Percentiles rank a stretch among this genome's conserved stretches.
Evolutionary conservation across 1,140 invertebrate genomes (phyloP).

Genomic region (Pseudomyrmex cubaensis): DNA sequence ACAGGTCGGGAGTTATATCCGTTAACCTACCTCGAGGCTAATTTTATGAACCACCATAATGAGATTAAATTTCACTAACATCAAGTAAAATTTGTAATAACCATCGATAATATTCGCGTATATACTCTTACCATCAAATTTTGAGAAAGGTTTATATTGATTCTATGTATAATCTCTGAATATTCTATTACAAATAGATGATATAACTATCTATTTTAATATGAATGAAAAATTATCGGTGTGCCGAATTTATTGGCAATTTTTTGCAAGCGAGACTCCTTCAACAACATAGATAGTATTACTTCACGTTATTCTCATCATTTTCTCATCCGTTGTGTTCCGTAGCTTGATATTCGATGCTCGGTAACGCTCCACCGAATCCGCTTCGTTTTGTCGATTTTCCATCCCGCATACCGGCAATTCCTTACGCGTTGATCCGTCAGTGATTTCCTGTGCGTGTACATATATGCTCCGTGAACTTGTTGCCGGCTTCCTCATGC

Average conservation of each 20-base stretch:
- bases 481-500: constrained; percentile 49
- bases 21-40: background rate
- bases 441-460: constrained; percentile 23
- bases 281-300: background rate
- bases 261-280: background rate
- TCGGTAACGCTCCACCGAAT: background rate
- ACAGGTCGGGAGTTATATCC: background rate
- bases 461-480: constrained; percentile 57
- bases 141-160: background rate
- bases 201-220: too few relatives aligned
- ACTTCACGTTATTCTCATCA: background rate
- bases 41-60: background rate
- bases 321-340: constrained; percentile 6
- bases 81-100: constrained; percentile 3
- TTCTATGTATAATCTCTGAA: background rate
- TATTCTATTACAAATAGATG: background rate
- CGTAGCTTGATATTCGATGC: constrained; percentile 11
- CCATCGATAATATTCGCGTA: background rate
- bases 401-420: background rate
- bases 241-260: background rate
- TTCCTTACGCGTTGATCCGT: background rate
- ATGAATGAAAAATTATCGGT: background rate
- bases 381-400: constrained; percentile 37
- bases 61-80: background rate
- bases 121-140: background rate